Conservation (phyloP, 2,888 invertebrate species). For the Drosophila dives region DNA sequence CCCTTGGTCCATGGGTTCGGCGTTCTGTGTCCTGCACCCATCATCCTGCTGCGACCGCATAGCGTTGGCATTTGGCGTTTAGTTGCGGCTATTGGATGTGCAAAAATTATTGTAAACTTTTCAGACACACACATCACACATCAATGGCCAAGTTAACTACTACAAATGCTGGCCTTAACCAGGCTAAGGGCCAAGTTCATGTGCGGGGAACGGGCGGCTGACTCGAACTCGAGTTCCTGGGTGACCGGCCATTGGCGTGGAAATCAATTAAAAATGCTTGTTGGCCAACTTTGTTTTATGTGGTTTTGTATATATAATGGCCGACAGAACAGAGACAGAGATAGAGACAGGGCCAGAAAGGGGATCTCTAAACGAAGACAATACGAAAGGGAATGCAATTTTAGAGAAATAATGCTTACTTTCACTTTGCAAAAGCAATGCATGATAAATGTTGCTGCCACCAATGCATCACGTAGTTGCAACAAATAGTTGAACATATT, state of each 20-base stretch:
- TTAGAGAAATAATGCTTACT: slow-evolving; percentile 31
- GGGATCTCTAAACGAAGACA: not conserved
- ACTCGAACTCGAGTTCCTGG: slow-evolving; percentile 5
- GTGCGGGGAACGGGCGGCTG: not conserved
- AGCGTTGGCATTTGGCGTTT: slow-evolving; percentile 75
- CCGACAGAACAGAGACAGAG: slow-evolving; percentile 17
- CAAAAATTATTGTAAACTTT: slow-evolving; percentile 81
- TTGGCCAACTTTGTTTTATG: slow-evolving; percentile 71
- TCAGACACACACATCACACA: slow-evolving; percentile 71
- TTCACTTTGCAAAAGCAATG: slow-evolving; percentile 45
- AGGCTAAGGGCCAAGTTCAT: slow-evolving; percentile 24
- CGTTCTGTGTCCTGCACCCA: slow-evolving; percentile 1
- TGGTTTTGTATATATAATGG: slow-evolving; percentile 66
- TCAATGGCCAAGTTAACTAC: slow-evolving; percentile 45
- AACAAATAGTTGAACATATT: not conserved
- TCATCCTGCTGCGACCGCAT: slow-evolving; percentile 45
- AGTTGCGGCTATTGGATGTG: slow-evolving; percentile 80
- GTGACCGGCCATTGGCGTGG: slow-evolving; percentile 55
- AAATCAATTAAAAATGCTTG: slow-evolving; percentile 77
- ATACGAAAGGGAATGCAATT: not conserved
- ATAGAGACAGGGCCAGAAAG: not conserved
- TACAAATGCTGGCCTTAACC: not conserved
- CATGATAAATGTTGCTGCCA: slow-evolving; percentile 5
- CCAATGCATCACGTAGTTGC: slow-evolving; percentile 1
- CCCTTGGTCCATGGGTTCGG: not conserved